A percentile compares a stretch with the other conserved stretches of the same genome.
phyloP scores from a whole-genome alignment of 92 coral and sea anemone species.

The Epizoanthus illoricatus region DNA sequence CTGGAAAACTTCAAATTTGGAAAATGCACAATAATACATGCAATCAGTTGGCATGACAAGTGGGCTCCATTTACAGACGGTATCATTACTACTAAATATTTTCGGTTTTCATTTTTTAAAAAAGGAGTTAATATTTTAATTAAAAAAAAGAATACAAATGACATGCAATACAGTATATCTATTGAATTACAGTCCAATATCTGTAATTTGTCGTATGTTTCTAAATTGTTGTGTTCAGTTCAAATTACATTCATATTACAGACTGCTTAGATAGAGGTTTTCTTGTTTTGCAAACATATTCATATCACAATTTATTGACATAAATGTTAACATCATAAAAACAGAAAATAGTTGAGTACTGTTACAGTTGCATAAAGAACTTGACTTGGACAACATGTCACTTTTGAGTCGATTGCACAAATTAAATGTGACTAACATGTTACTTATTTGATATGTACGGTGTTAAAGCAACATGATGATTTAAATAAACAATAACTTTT shows the following conservation, averaged over 20 bases:
- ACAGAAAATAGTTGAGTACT: not conserved
- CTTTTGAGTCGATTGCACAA: not conserved
- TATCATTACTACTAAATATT: too few relatives aligned
- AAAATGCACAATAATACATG: too few relatives aligned
- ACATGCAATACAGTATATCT: not conserved
- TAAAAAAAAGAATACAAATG: too few relatives aligned
- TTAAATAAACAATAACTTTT: not conserved
- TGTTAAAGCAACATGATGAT: not conserved
- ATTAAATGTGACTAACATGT: constrained; percentile 6
- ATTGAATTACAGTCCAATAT: constrained; percentile 5
- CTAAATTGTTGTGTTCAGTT: constrained; percentile 6
- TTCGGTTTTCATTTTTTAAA: too few relatives aligned
- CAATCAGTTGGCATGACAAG: too few relatives aligned
- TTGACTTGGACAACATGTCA: not conserved
- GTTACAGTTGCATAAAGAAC: constrained; percentile 4
- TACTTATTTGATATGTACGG: not conserved
- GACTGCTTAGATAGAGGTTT: constrained; percentile 10
- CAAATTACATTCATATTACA: constrained; percentile 4
- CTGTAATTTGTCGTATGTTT: constrained; percentile 5
- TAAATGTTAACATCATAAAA: not conserved
- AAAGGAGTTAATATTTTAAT: too few relatives aligned
- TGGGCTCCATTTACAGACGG: too few relatives aligned
- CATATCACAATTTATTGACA: constrained; percentile 1
- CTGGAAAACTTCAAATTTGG: too few relatives aligned
- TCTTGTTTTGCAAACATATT: constrained; percentile 8